These are phyloP conservation scores for Passer domesticus DNA, from an alignment of 2,113 vertebrate genomes.

Conservation along the genomic window DNA sequence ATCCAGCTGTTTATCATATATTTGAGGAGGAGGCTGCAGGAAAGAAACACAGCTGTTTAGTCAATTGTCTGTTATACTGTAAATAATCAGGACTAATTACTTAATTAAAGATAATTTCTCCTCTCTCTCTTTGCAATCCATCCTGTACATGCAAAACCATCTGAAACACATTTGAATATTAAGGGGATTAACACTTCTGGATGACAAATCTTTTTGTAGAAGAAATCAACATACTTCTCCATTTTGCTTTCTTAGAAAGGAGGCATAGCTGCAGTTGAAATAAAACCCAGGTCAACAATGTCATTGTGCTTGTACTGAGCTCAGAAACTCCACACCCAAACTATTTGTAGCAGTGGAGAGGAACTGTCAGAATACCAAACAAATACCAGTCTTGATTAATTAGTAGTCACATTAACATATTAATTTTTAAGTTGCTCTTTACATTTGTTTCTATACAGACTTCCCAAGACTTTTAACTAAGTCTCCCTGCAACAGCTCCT, in stretches of 20 bases:
- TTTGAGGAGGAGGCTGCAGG: conserved; percentile 92
- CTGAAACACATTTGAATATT: background rate
- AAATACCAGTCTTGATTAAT: background rate
- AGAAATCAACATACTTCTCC: background rate
- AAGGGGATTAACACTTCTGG: background rate
- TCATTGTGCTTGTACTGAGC: background rate
- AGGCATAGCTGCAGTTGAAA: background rate
- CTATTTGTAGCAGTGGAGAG: background rate
- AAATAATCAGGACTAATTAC: background rate
- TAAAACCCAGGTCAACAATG: background rate
- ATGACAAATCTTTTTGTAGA: background rate
- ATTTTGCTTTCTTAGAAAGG: background rate
- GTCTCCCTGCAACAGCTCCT: background rate
- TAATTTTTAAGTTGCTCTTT: background rate
- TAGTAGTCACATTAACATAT: background rate
- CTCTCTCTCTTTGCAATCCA: background rate
- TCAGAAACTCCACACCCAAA: background rate
- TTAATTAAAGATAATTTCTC: background rate
- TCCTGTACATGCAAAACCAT: background rate
- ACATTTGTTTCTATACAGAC: background rate
- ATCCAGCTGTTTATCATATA: conserved; percentile 99
- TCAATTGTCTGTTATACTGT: background rate
- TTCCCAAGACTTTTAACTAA: background rate
- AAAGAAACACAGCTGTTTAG: conserved; percentile 48
- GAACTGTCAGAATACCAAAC: background rate